Evolutionary conservation across 2,113 vertebrate species (phyloP), one percentile per base, ranked within the genome.

Genomic region (Antennarius striatus): DNA sequence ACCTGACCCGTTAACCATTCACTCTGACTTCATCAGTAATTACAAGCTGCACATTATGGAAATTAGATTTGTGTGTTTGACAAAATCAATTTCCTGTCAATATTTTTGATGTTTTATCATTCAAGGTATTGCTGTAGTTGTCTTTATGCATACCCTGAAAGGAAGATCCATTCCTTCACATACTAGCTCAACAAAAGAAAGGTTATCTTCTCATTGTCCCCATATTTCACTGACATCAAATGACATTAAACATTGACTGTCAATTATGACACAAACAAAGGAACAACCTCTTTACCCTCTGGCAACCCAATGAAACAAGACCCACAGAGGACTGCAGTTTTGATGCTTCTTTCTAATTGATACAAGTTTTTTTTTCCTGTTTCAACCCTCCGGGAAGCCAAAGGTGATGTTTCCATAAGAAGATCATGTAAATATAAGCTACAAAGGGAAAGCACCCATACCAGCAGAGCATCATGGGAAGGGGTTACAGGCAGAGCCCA

Each of bases 371-470:
- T 86, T 84, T 75, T 79, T 86, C 83, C 81, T 61, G 79, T 65
- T 84, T 86, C 61, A 80, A 71, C 75, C 79, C 75, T 77, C 43
- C 51, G 81, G 79, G 85, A 75, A 88, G 89, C 78, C 83, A 89
- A 85, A 89, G 86, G 86, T 91, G 79, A 86, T 86, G 79, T 91
- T 92, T 88, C 88, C 79, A 66, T 82, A 79, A 69, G 73, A 81
- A 5, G 71, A 84, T 88, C 65, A 64, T 82, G 81, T 88, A 90
- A 91, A 91, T 83, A 92, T 78, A 87, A 53, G 46, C 73, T 77
- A 68, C 67, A 66, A 36, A 64, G 80, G 48, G 68, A 80, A 63
- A 85, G 85, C 69, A 77, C 81, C 78, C 87, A 81, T 71, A 64
- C 77, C 67, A 80, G 83, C 77, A 81, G 51, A 68, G 68, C 82